Evolutionary conservation across 2,113 vertebrate species (phyloP).

Genomic region (Tylochromis polylepis): DNA sequence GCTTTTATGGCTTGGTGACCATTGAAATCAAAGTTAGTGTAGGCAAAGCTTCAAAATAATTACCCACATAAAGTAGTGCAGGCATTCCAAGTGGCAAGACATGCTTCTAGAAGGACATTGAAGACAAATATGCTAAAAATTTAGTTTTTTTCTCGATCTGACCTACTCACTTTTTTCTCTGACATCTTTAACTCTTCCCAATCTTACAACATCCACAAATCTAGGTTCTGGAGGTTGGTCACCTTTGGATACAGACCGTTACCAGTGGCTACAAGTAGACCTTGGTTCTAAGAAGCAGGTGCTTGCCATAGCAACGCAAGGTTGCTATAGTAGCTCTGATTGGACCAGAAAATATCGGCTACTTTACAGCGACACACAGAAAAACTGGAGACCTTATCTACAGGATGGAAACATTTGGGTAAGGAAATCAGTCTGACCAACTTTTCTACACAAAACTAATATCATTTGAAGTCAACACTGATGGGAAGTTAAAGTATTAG

Average conservation of each 20-base stretch:
- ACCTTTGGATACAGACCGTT: conserved; percentile 84
- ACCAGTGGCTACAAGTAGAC: conserved; percentile 94
- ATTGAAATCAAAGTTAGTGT: not conserved
- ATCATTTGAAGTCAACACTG: not conserved
- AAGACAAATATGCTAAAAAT: not conserved
- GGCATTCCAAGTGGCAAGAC: too few relatives aligned
- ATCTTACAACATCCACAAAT: not conserved
- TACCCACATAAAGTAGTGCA: not conserved
- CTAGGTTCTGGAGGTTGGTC: conserved; percentile 92
- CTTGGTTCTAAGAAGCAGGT: conserved; percentile 87
- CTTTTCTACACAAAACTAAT: not conserved
- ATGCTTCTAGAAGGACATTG: not conserved
- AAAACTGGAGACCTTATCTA: conserved; percentile 93
- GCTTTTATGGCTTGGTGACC: not conserved
- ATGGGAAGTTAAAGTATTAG: not conserved
- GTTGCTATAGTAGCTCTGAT: conserved; percentile 90
- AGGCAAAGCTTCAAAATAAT: not conserved
- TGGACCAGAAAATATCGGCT: conserved; percentile 90
- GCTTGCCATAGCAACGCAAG: conserved; percentile 87
- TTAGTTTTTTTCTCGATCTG: not conserved
- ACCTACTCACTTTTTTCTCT: not conserved
- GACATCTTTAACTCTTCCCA: not conserved
- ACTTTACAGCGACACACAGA: conserved; percentile 91
- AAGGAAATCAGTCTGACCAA: not conserved
- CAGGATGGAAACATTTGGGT: conserved; percentile 86